phyloP scores from a whole-genome alignment of 2,888 invertebrate species.

The Xanthia icteritia region DNA sequence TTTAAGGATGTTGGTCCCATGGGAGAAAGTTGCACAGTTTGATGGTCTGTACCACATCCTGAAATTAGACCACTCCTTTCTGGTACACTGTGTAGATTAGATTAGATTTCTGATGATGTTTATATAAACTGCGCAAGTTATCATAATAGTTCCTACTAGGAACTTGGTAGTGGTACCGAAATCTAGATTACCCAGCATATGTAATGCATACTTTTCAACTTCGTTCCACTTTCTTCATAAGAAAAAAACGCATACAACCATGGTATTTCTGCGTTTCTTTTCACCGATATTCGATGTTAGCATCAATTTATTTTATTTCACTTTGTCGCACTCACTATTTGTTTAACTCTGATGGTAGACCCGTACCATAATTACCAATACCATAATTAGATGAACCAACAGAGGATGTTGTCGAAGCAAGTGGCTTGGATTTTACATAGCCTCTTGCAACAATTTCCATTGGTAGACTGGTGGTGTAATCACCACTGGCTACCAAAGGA shows the following conservation, averaged over 20 bases:
- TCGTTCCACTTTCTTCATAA: constrained; percentile 50
- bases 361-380: no score
- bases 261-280: constrained; percentile 19
- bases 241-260: constrained; percentile 26
- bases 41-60: no score
- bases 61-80: no score
- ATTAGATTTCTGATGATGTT: neutral
- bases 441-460: neutral
- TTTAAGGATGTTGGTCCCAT: no score
- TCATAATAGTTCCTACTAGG: neutral
- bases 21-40: no score
- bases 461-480: neutral
- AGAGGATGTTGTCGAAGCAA: neutral
- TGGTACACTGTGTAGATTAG: no score
- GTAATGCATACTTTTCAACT: neutral
- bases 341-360: neutral
- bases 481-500: no score
- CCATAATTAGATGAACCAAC: neutral
- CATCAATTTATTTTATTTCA: neutral
- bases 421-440: neutral
- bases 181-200: constrained; percentile 26
- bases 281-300: constrained; percentile 29
- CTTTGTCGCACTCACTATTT: neutral
- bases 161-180: neutral
- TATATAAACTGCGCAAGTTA: neutral